Evolutionary conservation across 1,140 invertebrate species (phyloP), one percentile per base, ranked within the genome.

Genomic region (Lasioglossum baleicum): DNA sequence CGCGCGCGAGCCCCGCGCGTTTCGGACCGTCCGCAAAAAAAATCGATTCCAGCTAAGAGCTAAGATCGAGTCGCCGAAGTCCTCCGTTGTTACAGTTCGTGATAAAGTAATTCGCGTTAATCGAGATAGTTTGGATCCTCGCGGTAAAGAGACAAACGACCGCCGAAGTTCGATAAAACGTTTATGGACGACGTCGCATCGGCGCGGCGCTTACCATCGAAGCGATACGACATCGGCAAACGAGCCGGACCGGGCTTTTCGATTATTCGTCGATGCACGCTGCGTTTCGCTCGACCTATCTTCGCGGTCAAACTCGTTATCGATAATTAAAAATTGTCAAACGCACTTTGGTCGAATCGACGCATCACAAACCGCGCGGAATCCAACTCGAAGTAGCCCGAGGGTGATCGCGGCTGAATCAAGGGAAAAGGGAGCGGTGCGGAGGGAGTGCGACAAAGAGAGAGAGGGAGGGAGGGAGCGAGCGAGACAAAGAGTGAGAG

Each of bases 241-340:
- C 26, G 42, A 58, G 56, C 44, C 44, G 56, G 79, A 40, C n/a
- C 51, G 35, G 65, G 73, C 61, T 80, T 85, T 83, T 78, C 84
- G 85, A 82, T 86, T 78, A 69, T 75, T 64, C 80, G 84, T 64
- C 73, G 84, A 83, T 70, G 83, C 80, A 65, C 61, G 10, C 6
- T 76, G 80, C 67, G 75, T 85, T 86, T 82, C 84, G 75, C 56
- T 60, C 83, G 53, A 66, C 68, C 74, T 74, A 81, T 70, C 83
- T 74, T 85, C 76, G 75, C 64, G 83, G 81, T 83, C 75, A 73
- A 68, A 73, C 83, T 85, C 70, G 80, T 89, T 89, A 91, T 89
- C 88, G 87, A 90, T 89, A 91, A 92, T 92, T 91, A 92, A 92
- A 92, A 92, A 92, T 92, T 91, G 90, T 92, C 91, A 92, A 92